Base-by-base conservation (phyloP, 2,797 vertebrate genomes). In the Fistularia commersonii region DNA sequence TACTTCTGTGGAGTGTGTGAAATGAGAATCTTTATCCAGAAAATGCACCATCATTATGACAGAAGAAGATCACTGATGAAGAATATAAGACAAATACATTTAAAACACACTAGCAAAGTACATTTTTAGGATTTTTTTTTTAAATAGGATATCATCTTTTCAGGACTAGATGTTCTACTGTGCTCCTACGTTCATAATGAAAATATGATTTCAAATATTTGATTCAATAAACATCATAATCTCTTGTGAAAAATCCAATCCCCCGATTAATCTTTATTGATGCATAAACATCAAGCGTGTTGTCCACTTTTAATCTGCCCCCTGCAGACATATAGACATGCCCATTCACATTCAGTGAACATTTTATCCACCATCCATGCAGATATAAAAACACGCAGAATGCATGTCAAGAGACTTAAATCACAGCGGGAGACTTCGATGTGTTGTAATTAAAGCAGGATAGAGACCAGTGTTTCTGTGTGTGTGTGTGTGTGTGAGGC, bases 341-440 rank as follows among this genome's bases (percentile, higher is more conserved):
- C 67, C 61, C 10, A 57, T 79, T 84, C 59, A 72, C 54, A 81
- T 61, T 69, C 54, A 56, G 2, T 80, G 79, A 71, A 57, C 64
- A 61, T 66, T 81, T 72, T 79, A 74, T 77, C 64, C 69, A 65
- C 61, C 60, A 56, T 63, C 46, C 44, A 61, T 57, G 58, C 64
- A 77, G 62, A 73, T 72, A 70, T 67, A 63, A 74, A 72, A 67
- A 64, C 57, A 61, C 14, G 48, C 61, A 40, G 53, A 39, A 12
- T 11, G 31, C 46, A 49, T 45, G 61, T 63, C 46, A 4, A 13
- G 42, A 72, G 66, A 44, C 48, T n/a, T 12, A 10, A 47, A 15
- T 45, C 12, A 1, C 23, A 23, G 12, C 36, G 31, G 34, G 57
- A 55, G 54, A 23, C 43, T 61, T 55, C 34, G 64, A 33, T 51